phyloP scores from a whole-genome alignment of 2,888 invertebrate genomes.

The Ischnus inquisitorius region DNA sequence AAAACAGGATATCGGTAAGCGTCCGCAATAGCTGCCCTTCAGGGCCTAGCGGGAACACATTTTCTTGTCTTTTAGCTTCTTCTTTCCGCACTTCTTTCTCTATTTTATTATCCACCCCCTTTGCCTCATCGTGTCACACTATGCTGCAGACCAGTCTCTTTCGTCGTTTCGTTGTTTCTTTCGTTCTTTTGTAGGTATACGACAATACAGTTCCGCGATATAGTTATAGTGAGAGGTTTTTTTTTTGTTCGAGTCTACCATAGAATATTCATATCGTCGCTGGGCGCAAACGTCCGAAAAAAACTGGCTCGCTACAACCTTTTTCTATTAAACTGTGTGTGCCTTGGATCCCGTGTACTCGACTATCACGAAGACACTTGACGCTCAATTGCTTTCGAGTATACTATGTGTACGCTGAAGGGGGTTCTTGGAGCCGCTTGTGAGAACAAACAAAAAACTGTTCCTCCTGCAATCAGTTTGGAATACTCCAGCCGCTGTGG shows the following conservation, averaged over 20 bases:
- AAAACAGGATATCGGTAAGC: constrained; percentile 33
- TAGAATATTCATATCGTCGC: constrained; percentile 45
- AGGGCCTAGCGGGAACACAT: constrained; percentile 6
- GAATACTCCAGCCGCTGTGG: constrained; percentile 19
- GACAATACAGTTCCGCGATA: not conserved
- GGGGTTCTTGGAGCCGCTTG: not conserved
- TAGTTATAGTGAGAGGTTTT: not conserved
- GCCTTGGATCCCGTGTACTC: constrained; percentile 26
- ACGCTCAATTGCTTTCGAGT: constrained; percentile 55
- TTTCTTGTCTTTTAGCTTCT: constrained; percentile 19
- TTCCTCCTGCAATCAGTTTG: constrained; percentile 57
- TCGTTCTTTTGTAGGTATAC: constrained; percentile 15
- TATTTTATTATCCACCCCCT: constrained; percentile 38
- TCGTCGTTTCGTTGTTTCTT: constrained; percentile 25
- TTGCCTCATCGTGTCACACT: constrained; percentile 6
- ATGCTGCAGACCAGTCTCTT: constrained; percentile 12
- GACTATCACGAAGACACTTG: constrained; percentile 47
- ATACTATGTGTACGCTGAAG: not conserved
- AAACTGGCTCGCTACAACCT: not conserved
- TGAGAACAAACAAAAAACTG: constrained; percentile 53
- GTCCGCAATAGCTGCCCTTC: constrained; percentile 35
- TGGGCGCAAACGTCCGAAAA: not conserved
- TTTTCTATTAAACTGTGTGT: constrained; percentile 42
- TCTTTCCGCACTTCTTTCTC: constrained; percentile 35
- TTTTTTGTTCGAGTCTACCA: constrained; percentile 17